phyloP scores from a whole-genome alignment of 2,888 invertebrate genomes.

The Pyrochroa serraticornis region DNA sequence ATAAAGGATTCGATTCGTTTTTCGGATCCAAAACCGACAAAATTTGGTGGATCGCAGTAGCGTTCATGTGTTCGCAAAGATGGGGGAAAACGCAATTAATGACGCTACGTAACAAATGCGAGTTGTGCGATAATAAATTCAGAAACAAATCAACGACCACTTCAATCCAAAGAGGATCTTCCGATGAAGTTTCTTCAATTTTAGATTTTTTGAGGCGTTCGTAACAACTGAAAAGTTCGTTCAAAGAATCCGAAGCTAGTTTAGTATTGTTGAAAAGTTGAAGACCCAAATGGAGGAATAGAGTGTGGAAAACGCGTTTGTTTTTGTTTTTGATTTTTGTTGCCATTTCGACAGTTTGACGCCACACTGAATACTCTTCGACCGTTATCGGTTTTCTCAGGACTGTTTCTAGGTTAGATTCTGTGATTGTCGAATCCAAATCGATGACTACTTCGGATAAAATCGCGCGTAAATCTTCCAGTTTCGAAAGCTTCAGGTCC shows the following conservation, averaged over 20 bases:
- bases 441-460: constrained; percentile 65
- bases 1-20: constrained; percentile 70
- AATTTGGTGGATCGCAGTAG: constrained; percentile 73
- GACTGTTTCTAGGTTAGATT: constrained; percentile 60
- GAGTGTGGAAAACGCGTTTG: constrained; percentile 70
- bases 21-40: constrained; percentile 74
- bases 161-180: constrained; percentile 82
- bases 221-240: constrained; percentile 76
- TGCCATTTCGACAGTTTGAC: constrained; percentile 62
- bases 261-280: constrained; percentile 75
- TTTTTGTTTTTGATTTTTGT: constrained; percentile 52
- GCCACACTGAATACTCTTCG: constrained; percentile 67
- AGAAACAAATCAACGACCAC: constrained; percentile 81
- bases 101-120: constrained; percentile 73
- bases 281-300: constrained; percentile 74
- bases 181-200: constrained; percentile 47
- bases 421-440: constrained; percentile 62
- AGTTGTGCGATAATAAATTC: constrained; percentile 77
- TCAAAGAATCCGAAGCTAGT: constrained; percentile 70
- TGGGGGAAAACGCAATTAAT: constrained; percentile 78
- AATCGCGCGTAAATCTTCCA: constrained; percentile 66
- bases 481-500: constrained; percentile 70
- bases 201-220: constrained; percentile 63
- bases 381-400: constrained; percentile 65
- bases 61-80: constrained; percentile 73